Conservation (phyloP, 2,797 vertebrate genomes). For the Chrysocyon brachyurus region DNA sequence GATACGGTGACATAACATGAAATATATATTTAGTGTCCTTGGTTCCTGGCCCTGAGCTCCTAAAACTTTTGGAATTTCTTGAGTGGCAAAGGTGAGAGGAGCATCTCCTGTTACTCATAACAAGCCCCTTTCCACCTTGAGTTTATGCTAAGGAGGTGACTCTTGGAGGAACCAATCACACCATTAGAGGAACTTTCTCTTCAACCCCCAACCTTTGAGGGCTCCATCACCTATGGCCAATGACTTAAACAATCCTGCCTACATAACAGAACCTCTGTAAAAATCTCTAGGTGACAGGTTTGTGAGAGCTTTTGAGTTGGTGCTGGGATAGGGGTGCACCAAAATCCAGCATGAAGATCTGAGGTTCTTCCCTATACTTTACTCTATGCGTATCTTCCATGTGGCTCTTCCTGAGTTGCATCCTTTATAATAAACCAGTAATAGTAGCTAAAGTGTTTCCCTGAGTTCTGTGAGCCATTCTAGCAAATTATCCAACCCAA, state of each 20-base stretch:
- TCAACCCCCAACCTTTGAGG: rapidly evolving
- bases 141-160: not conserved
- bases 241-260: not conserved
- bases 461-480: not conserved
- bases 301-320: not conserved
- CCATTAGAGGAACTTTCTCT: not conserved
- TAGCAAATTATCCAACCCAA: not conserved
- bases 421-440: not conserved
- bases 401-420: not conserved
- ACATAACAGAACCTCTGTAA: not conserved
- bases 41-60: not conserved
- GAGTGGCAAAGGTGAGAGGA: not conserved
- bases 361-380: not conserved
- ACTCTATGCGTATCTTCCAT: not conserved
- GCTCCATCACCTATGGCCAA: not conserved
- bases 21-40: not conserved
- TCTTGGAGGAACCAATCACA: not conserved
- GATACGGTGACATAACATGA: not conserved
- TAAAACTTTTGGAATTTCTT: not conserved
- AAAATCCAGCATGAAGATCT: not conserved
- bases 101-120: not conserved
- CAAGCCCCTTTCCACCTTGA: not conserved
- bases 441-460: not conserved
- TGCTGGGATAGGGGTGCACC: not conserved
- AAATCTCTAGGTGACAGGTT: too few relatives aligned